These are phyloP conservation scores for Leguminivora glycinivorella DNA, from an alignment of 1,140 invertebrate genomes.

Conservation along the genomic window DNA sequence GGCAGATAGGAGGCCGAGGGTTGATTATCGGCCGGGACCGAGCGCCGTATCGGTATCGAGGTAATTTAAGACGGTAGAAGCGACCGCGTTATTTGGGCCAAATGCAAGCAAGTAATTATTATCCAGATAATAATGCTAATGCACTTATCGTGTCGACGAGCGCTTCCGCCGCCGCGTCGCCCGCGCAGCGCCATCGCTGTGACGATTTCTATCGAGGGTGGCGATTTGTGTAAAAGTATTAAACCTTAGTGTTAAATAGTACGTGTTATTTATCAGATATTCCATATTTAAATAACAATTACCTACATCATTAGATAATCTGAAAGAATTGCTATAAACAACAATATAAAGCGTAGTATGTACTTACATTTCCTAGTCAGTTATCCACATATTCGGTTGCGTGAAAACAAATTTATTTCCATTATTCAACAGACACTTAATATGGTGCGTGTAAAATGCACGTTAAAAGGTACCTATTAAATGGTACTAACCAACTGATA, in stretches of 20 bases:
- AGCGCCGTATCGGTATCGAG: slow-evolving; percentile 46
- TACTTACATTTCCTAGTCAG: slow-evolving; percentile 47
- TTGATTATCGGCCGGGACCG: slow-evolving; percentile 40
- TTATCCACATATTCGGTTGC: slow-evolving; percentile 41
- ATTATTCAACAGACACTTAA: slow-evolving; percentile 53
- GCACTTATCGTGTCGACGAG: slow-evolving; percentile 76
- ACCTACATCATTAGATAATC: background rate
- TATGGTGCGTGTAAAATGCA: slow-evolving; percentile 48
- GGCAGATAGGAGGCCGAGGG: slow-evolving; percentile 32
- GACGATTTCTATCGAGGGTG: slow-evolving; percentile 53
- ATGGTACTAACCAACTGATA: background rate
- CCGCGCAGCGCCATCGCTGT: slow-evolving; percentile 40
- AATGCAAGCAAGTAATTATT: slow-evolving; percentile 78
- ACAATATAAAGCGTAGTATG: background rate
- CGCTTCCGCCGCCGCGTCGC: slow-evolving; percentile 62
- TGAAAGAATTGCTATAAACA: background rate
- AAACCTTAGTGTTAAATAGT: background rate
- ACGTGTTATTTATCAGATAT: background rate
- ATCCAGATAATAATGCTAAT: slow-evolving; percentile 78
- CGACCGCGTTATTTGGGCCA: slow-evolving; percentile 69
- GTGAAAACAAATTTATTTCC: slow-evolving; percentile 53
- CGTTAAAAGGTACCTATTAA: slow-evolving; percentile 37
- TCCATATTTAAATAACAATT: background rate
- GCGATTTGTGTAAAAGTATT: slow-evolving; percentile 19
- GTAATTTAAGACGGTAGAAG: slow-evolving; percentile 67